phyloP scores from a whole-genome alignment of 1,140 invertebrate species.

The Atta cephalotes region DNA sequence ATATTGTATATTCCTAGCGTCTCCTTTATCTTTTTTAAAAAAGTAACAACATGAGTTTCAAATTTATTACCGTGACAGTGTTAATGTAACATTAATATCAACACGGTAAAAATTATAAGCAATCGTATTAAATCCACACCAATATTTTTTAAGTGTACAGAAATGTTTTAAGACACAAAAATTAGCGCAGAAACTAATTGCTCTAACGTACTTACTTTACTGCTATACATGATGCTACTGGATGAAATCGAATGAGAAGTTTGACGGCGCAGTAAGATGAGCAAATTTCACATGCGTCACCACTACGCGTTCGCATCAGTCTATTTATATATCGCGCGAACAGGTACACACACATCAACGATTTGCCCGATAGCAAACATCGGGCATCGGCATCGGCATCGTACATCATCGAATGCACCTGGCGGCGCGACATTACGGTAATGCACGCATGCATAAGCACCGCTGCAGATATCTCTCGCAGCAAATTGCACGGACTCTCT shows the following conservation, averaged over 20 bases:
- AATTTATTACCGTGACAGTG: too few relatives aligned
- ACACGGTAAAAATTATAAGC: too few relatives aligned
- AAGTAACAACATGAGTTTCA: too few relatives aligned
- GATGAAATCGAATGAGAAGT: constrained; percentile 11
- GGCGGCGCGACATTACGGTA: neutral
- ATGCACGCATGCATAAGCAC: neutral
- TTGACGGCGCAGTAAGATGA: constrained; percentile 26
- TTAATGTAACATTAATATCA: too few relatives aligned
- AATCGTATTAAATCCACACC: too few relatives aligned
- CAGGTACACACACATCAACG: constrained; percentile 51
- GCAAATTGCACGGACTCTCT: neutral
- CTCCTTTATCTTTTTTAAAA: too few relatives aligned
- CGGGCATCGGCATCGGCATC: neutral
- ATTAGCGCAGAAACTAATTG: too few relatives aligned
- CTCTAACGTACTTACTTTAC: too few relatives aligned
- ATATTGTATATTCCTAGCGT: too few relatives aligned
- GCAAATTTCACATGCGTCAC: constrained; percentile 53
- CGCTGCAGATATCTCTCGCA: neutral
- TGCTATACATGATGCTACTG: neutral
- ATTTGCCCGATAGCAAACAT: constrained; percentile 54
- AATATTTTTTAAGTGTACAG: too few relatives aligned
- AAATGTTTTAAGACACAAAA: too few relatives aligned
- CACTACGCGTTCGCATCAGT: constrained; percentile 8
- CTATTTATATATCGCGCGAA: constrained; percentile 58
- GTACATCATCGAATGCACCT: constrained; percentile 1